Percentiles rank a stretch among this genome's conserved stretches.
Evolutionary conservation across 1,140 invertebrate genomes (phyloP).

Genomic region (Drosophila triauraria): DNA sequence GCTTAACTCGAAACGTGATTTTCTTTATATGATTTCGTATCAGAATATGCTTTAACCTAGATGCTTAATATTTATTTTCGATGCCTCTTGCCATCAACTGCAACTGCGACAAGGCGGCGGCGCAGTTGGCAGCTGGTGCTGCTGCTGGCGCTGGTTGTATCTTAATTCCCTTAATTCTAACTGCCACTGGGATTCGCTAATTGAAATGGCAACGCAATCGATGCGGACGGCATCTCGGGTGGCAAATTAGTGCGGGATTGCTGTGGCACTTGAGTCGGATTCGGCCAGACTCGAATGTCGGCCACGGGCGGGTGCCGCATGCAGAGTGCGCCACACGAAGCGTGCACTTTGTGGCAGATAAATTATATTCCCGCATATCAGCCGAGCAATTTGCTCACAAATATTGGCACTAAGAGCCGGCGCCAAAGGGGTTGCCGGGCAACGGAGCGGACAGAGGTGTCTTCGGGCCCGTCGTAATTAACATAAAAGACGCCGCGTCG

Average conservation of each 20-base stretch:
- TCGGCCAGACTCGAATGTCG: constrained; percentile 49
- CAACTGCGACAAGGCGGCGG: constrained; percentile 31
- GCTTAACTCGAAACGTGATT: background rate
- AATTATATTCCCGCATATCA: constrained; percentile 60
- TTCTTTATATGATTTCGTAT: background rate
- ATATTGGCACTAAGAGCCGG: constrained; percentile 57
- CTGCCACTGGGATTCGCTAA: constrained; percentile 66
- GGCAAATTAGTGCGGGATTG: constrained; percentile 47
- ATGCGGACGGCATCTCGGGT: constrained; percentile 40
- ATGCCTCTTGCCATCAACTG: too few relatives aligned
- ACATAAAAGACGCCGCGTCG: constrained; percentile 63
- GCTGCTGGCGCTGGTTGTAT: background rate
- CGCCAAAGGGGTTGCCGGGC: background rate
- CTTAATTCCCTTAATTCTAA: constrained; percentile 37
- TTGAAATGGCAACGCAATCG: constrained; percentile 59
- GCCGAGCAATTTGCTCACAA: constrained; percentile 27
- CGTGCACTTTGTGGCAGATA: constrained; percentile 63
- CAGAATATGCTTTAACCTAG: background rate
- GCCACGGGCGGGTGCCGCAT: constrained; percentile 41
- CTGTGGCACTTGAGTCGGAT: constrained; percentile 54
- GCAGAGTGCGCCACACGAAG: constrained; percentile 52
- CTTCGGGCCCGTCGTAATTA: constrained; percentile 51
- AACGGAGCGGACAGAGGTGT: constrained; percentile 16
- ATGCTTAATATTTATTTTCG: constrained; percentile 6
- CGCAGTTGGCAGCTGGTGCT: background rate